Evolutionary conservation across 2,888 invertebrate species (phyloP), one percentile per base, ranked within the genome.

Genomic region (Dryadula phaetusa): DNA sequence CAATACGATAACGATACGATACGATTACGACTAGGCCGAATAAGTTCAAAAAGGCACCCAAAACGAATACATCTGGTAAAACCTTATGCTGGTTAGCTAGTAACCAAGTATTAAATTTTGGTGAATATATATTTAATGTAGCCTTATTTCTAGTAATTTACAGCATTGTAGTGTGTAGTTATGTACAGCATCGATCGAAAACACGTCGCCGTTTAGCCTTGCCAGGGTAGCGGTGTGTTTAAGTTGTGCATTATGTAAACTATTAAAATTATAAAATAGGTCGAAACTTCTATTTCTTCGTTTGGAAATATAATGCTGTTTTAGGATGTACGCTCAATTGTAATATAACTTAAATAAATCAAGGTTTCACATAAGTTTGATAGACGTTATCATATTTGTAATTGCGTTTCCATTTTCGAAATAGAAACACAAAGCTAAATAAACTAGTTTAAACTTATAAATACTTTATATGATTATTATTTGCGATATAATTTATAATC

Each of bases 181-280:
- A n/a, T 16, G n/a, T 47, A 52, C 40, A 22, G 25, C 37, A 64
- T 64, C 64, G 64, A 64, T 64, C 56, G 64, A 56, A 54, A 37
- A 20, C 54, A 56, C 40, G 37, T 40, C 56, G 22, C 40, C 40
- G 56, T 56, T n/a, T 22, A 56, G 56, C 40, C 40, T 40, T 56
- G 34, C 34, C 22, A 40, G 56, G 22, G 56, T n/a, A 22, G 22
- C 56, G 37, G 20, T 14, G 40, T 56, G 37, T 40, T 37, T 52
- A 28, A 25, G 16, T n/a, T 22, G 37, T 56, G 22, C 22, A 40
- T 56, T 56, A 56, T 56, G 22, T 56, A 56, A 56, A 56, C 37
- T 40, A 56, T 20, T 54, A 37, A 37, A 20, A 54, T 54, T 54
- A 54, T 54, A 14, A 20, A 54, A 32, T 34, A 20, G 22, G n/a